Percentiles rank a stretch among this genome's conserved stretches.
Conservation (phyloP, 2,888 invertebrate genomes). For the Pediacus dermestoides region DNA sequence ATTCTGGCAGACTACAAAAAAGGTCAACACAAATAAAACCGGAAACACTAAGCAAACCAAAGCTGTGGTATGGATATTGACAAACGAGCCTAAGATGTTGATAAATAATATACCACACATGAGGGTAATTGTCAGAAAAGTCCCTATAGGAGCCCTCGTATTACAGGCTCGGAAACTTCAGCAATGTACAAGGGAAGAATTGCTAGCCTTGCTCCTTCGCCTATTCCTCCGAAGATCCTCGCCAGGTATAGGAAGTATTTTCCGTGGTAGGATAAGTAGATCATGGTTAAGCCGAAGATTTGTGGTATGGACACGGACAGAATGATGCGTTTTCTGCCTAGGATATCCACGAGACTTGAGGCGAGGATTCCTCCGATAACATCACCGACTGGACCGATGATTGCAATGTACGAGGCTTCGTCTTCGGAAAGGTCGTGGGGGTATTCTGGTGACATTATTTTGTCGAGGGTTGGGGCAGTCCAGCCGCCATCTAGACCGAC, state of each 20-base stretch:
- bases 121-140: conserved; percentile 10
- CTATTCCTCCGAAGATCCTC: conserved; percentile 23
- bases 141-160: conserved; percentile 32
- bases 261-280: conserved; percentile 13
- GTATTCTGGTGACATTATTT: conserved; percentile 29
- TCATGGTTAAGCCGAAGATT: conserved; percentile 13
- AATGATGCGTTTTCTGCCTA: conserved; percentile 31
- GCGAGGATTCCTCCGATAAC: conserved; percentile 27
- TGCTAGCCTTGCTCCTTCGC: conserved; percentile 22
- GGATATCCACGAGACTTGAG: conserved; percentile 24
- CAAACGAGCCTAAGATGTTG: conserved; percentile 35
- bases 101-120: conserved; percentile 19
- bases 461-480: conserved; percentile 28
- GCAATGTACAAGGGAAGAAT: conserved; percentile 34
- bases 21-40: conserved; percentile 29
- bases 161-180: conserved; percentile 32
- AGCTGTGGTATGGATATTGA: conserved; percentile 26
- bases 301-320: conserved; percentile 28
- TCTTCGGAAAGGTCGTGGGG: conserved; percentile 26
- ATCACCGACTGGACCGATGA: conserved; percentile 27
- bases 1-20: conserved; percentile 40
- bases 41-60: conserved; percentile 29
- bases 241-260: conserved; percentile 18
- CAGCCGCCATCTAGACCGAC: conserved; percentile 29
- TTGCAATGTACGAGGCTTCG: conserved; percentile 31